These are phyloP conservation scores for Phorcus lineatus DNA, from an alignment of 2,888 invertebrate genomes.

Conservation along the genomic window DNA sequence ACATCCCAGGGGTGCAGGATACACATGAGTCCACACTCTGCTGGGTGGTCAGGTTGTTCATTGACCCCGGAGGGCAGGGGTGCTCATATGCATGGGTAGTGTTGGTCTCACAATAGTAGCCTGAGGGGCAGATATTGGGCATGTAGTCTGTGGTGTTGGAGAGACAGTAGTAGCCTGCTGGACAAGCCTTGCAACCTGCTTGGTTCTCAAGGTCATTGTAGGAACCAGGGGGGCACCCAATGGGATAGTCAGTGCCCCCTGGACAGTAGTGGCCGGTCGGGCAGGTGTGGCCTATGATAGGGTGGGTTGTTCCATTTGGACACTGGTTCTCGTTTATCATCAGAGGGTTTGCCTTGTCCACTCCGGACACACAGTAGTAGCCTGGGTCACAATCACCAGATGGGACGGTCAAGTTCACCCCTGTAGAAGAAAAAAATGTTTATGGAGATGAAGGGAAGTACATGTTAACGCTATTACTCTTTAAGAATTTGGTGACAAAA, in stretches of 20 bases:
- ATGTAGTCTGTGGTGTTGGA: slow-evolving; percentile 69
- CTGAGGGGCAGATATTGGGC: slow-evolving; percentile 65
- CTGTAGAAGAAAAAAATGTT: slow-evolving; percentile 36
- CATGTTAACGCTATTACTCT: neutral
- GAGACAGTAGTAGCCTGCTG: slow-evolving; percentile 69
- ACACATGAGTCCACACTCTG: slow-evolving; percentile 52
- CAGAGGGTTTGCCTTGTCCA: slow-evolving; percentile 65
- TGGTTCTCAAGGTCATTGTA: slow-evolving; percentile 70
- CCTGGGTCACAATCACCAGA: slow-evolving; percentile 64
- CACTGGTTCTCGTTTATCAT: slow-evolving; percentile 69
- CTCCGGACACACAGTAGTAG: slow-evolving; percentile 67
- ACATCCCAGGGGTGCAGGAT: slow-evolving; percentile 64
- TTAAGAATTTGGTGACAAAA: neutral
- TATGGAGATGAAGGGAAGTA: neutral
- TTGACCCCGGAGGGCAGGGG: slow-evolving; percentile 67
- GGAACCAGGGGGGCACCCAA: slow-evolving; percentile 69
- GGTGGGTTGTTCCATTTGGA: slow-evolving; percentile 67
- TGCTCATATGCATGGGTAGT: slow-evolving; percentile 58
- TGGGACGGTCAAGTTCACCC: slow-evolving; percentile 60
- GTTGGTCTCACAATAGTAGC: slow-evolving; percentile 59
- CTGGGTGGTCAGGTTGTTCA: slow-evolving; percentile 60
- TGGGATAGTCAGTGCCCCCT: slow-evolving; percentile 63
- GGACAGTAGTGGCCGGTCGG: slow-evolving; percentile 69
- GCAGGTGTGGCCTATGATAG: slow-evolving; percentile 70
- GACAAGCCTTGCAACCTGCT: slow-evolving; percentile 66